These are phyloP conservation scores for Ceratosolen solmsi DNA, from an alignment of 1,140 invertebrate genomes.

Conservation along the genomic window DNA sequence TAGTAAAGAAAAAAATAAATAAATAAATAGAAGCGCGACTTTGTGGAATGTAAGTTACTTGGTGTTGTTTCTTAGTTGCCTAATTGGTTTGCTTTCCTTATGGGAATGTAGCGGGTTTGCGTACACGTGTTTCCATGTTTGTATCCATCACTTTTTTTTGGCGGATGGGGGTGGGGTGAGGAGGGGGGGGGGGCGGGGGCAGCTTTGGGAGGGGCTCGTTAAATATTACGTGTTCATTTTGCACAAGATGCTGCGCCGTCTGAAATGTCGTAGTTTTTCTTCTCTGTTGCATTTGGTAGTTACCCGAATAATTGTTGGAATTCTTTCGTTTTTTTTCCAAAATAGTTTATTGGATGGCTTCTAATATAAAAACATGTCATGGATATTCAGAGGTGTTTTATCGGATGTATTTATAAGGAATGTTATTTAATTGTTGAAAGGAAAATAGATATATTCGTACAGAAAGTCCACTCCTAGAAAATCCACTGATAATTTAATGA, in stretches of 20 bases:
- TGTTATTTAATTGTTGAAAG: not conserved
- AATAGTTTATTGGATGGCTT: not conserved
- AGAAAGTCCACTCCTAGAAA: constrained; percentile 6
- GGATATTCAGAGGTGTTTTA: constrained; percentile 33
- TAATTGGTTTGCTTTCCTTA: constrained; percentile 44
- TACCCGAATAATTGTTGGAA: constrained; percentile 8
- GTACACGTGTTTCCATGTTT: constrained; percentile 30
- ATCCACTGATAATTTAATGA: constrained; percentile 2
- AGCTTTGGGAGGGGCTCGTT: constrained; percentile 34
- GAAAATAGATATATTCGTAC: not conserved
- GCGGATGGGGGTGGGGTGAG: too few relatives aligned
- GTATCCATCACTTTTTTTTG: constrained; percentile 15
- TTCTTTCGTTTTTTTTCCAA: constrained; percentile 7
- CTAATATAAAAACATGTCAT: constrained; percentile 15
- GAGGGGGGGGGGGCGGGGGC: too few relatives aligned
- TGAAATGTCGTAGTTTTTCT: not conserved
- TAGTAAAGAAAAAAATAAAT: not conserved
- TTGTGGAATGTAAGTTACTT: constrained; percentile 17
- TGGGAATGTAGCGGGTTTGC: constrained; percentile 18
- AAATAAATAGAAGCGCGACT: constrained; percentile 17
- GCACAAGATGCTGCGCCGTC: not conserved
- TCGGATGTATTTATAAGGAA: constrained; percentile 40
- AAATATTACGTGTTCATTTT: constrained; percentile 49
- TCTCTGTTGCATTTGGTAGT: not conserved
- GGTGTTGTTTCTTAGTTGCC: constrained; percentile 26